Evolutionary conservation across 2,888 invertebrate species (phyloP), one percentile per base, ranked within the genome.

Genomic region (Caenorhabditis imperialis): DNA sequence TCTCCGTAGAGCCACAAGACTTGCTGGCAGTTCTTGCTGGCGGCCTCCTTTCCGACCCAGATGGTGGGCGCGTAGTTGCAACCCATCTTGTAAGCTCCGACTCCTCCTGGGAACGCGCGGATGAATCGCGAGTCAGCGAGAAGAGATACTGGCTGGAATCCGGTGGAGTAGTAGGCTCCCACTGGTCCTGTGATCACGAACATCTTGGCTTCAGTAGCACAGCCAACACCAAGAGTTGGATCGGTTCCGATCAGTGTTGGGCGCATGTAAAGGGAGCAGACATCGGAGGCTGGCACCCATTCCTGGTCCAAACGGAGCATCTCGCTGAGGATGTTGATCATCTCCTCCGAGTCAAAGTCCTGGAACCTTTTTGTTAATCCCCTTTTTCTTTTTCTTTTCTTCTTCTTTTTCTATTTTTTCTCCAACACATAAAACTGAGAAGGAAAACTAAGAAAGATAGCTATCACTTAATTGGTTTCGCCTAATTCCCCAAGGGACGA

Each of bases 241-340:
- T 99, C 99, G 70, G 94, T 95, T 73, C 94, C 98, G 87, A 99
- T 97, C 58, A 96, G 90, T 10, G 97, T 96, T 27, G 99, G 99
- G 84, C 99, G 91, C 81, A 99, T 92, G 88, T 99, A 99, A 38
- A 99, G 91, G 84, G 96, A 95, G 84, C 94, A 93, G 38, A 93
- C 91, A 86, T 84, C 82, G 10, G 93, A 92, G 89, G 94, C 93
- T 7, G 99, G 99, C 8, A 99, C 96, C 98, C 98, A 99, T 90
- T 96, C 96, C 86, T 94, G 93, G 89, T 99, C 99, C 78, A 99
- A 92, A 86, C 93, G 92, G 61, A 99, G 91, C 75, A 98, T 91
- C 85, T 94, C 92, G 82, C 92, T 91, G 44, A 99, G 90, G 88
- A 96, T 94, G 85, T 93, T 92, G 61, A 95, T 91, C 78, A 97